Base-by-base conservation (phyloP, 1,140 invertebrate genomes). In the Pseudomyrmex concolor region DNA sequence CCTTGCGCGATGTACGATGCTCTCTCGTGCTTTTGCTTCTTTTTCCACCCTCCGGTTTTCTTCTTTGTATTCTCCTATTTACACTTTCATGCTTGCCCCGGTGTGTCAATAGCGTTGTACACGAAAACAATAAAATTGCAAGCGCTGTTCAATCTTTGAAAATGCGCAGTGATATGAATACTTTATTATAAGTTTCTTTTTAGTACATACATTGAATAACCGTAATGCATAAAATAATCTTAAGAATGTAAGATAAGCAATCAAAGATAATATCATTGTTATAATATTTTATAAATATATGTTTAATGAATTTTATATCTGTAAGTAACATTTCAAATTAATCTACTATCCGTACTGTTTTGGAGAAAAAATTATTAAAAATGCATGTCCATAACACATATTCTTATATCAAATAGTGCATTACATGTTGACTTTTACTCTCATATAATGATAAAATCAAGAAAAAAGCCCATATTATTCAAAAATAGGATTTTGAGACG, bases 61-160 rank as follows among this genome's bases (percentile, higher is more conserved):
- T 45, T 7, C 17, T 2, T 22, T 50, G 50, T 48, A 22, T 55
- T 67, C 48, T 13, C 15, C 54, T 45, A 66, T 80, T 80, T 80
- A 80, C 76, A 59, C 19, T 71, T 80, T 80, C 22, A 80, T 19
- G 66, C 45, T 48, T 59, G 54, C 76, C 17, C 19, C 54, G 45
- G 50, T 50, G 54, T 55, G 43, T 64, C 76, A 54, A 77, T 63
- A 48, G 76, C 68, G 50, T 80, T 59, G 66, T 71, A 70, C 76
- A 80, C 45, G 66, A 55, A 80, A 80, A 80, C 76, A 80, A 80
- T 71, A 70, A 80, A 80, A 80, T 70, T 48, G 54, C 76, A 15
- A 25, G 66, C 19, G 19, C 43, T 15, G 76, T 59, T 80, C 48
- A 71, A 71, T 80, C 54, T 80, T 80, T 70, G 73, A 77, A 50